Percentiles rank a stretch among this genome's conserved stretches.
Conservation (phyloP, 2,797 vertebrate genomes). For the Muraenolepis orangiensis region DNA sequence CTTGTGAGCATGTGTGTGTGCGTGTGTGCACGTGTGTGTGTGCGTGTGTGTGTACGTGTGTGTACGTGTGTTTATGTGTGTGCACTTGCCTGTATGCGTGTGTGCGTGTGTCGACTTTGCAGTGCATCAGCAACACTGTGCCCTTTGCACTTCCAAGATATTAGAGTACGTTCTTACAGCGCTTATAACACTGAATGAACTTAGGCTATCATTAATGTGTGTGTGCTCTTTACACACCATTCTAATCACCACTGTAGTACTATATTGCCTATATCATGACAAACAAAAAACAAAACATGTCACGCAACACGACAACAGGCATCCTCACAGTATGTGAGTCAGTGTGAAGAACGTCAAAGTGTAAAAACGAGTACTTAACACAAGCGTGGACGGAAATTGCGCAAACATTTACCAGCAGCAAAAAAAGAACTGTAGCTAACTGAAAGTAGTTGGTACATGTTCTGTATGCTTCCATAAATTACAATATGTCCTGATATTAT, state of each 20-base stretch:
- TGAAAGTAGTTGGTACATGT: background rate
- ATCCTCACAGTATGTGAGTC: too few species aligned
- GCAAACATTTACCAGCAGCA: background rate
- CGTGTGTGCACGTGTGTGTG: background rate
- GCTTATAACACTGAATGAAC: constrained; percentile 47
- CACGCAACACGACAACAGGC: too few species aligned
- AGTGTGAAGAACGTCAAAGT: background rate
- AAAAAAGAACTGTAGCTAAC: background rate
- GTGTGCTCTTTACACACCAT: constrained; percentile 55
- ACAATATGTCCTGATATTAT: background rate
- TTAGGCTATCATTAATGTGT: constrained; percentile 43
- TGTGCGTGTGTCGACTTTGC: background rate
- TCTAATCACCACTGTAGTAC: constrained; percentile 52
- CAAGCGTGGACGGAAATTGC: background rate
- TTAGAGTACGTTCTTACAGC: constrained; percentile 46
- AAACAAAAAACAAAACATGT: background rate
- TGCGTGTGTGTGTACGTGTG: background rate
- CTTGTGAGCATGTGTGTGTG: background rate
- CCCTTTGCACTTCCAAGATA: constrained; percentile 67
- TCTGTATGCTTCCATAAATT: background rate
- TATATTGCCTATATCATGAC: background rate
- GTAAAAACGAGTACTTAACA: background rate
- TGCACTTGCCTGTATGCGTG: background rate
- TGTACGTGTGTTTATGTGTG: too few species aligned
- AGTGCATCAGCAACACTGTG: constrained; percentile 28